A percentile compares a stretch with the other conserved stretches of the same genome.
phyloP scores from a whole-genome alignment of 2,797 vertebrate genomes.

The Neosilurus mollespiculum region DNA sequence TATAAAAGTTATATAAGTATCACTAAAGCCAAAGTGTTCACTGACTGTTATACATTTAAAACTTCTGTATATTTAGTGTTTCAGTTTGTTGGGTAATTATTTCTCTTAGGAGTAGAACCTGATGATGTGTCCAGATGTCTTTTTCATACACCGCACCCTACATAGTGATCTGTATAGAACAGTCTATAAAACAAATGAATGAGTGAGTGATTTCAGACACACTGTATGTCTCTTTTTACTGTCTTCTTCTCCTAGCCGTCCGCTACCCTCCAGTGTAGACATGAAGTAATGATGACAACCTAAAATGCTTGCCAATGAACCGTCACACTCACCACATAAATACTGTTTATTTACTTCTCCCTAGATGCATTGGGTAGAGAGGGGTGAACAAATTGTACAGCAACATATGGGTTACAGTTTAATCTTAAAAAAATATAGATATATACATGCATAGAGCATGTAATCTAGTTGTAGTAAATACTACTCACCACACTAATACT shows the following conservation, averaged over 20 bases:
- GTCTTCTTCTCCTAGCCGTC: not conserved
- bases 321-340: constrained; percentile 23
- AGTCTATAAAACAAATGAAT: not conserved
- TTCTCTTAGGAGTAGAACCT: not conserved
- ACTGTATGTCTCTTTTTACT: constrained; percentile 11
- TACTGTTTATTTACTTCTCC: constrained; percentile 10
- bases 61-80: not conserved
- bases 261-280: constrained; percentile 20
- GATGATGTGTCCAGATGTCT: not conserved
- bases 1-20: not conserved
- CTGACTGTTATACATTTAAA: not conserved
- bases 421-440: not conserved
- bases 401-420: constrained; percentile 17
- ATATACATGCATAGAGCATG: not conserved
- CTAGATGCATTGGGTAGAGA: not conserved
- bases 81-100: not conserved
- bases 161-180: not conserved
- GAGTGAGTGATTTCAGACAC: not conserved
- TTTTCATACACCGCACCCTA: not conserved
- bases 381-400: not conserved
- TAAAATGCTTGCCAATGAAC: constrained; percentile 22
- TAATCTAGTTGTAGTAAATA: no score
- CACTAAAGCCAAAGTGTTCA: not conserved
- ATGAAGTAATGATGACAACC: constrained; percentile 1
- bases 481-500: constrained; percentile 3